phyloP scores from a whole-genome alignment of 2,888 invertebrate species.

The Cyclophora albipunctata region DNA sequence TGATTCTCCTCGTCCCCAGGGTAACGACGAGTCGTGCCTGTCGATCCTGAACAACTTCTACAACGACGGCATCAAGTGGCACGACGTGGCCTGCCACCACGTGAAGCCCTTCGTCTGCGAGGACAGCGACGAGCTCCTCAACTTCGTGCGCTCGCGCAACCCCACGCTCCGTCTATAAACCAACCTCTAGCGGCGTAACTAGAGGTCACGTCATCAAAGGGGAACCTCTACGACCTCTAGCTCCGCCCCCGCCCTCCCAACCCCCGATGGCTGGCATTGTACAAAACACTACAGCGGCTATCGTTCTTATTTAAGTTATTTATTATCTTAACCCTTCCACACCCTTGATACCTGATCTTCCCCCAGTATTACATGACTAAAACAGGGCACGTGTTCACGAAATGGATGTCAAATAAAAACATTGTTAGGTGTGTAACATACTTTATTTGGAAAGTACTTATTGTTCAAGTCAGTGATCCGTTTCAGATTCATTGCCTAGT shows the following conservation, averaged over 20 bases:
- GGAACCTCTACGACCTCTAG: too few relatives aligned
- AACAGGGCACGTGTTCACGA: neutral
- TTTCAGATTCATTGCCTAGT: slow-evolving; percentile 22
- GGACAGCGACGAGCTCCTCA: slow-evolving; percentile 91
- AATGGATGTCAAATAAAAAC: neutral
- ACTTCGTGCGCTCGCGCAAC: slow-evolving; percentile 93
- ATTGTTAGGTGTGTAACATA: too few relatives aligned
- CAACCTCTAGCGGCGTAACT: neutral
- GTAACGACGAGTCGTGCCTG: slow-evolving; percentile 92
- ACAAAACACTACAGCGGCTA: slow-evolving; percentile 60
- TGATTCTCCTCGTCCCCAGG: slow-evolving; percentile 57
- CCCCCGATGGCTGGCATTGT: slow-evolving; percentile 59
- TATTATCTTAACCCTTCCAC: slow-evolving; percentile 38
- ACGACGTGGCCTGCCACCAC: slow-evolving; percentile 91
- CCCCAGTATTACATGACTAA: slow-evolving; percentile 1
- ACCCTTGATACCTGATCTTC: slow-evolving; percentile 1
- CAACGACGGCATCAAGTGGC: slow-evolving; percentile 90
- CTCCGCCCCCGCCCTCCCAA: slow-evolving; percentile 1
- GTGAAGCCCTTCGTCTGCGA: slow-evolving; percentile 92
- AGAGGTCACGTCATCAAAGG: too few relatives aligned
- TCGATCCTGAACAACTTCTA: slow-evolving; percentile 94
- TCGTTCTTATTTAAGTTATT: slow-evolving; percentile 60
- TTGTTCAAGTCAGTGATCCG: slow-evolving; percentile 36
- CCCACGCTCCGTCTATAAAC: slow-evolving; percentile 85
- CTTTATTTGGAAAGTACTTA: slow-evolving; percentile 1